Evolutionary conservation across 2,888 invertebrate genomes (phyloP).

Genomic region (Cylloceria caligata): DNA sequence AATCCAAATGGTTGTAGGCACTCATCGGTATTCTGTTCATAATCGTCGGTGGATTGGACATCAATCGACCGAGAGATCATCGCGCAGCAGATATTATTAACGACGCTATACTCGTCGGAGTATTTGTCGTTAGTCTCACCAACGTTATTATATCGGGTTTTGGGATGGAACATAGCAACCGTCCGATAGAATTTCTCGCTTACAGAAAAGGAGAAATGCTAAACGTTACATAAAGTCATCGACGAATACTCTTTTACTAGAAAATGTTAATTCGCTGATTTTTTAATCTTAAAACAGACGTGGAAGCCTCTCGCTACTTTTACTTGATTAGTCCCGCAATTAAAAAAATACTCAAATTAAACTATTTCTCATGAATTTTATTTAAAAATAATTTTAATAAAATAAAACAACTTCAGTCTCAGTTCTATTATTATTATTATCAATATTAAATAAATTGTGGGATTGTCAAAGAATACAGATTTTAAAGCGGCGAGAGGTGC

Average conservation of each 20-base stretch:
- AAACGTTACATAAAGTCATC: constrained; percentile 17
- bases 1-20: constrained; percentile 87
- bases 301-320: neutral
- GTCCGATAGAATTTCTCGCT: constrained; percentile 82
- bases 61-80: constrained; percentile 91
- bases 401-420: too few species aligned
- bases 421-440: too few species aligned
- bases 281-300: neutral
- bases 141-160: constrained; percentile 94
- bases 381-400: too few species aligned
- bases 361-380: neutral
- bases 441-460: neutral
- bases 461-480: neutral
- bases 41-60: constrained; percentile 92
- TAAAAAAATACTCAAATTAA: too few species aligned
- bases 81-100: constrained; percentile 92
- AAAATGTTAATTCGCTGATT: constrained; percentile 32
- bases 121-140: constrained; percentile 92
- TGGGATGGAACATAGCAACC: constrained; percentile 92
- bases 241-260: constrained; percentile 13
- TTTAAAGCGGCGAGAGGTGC: neutral
- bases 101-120: constrained; percentile 91
- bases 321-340: neutral
- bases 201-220: constrained; percentile 41
- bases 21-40: constrained; percentile 93